Conservation (phyloP, 2,888 invertebrate species). For the Drosophila ustulata region DNA sequence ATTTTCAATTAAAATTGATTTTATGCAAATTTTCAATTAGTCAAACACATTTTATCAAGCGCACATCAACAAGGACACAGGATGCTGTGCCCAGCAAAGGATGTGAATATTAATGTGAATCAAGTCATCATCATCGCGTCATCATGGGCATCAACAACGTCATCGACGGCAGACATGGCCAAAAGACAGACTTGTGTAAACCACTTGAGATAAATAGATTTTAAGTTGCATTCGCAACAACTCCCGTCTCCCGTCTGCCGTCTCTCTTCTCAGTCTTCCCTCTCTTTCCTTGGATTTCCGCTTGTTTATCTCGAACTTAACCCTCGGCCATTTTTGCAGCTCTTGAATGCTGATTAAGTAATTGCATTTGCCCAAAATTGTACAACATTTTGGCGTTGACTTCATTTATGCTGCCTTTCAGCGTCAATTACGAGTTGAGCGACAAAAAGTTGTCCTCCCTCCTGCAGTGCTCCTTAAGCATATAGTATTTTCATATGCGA, state of each 20-base stretch:
- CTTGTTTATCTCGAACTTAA: slow-evolving; percentile 32
- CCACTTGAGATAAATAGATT: slow-evolving; percentile 74
- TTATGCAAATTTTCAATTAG: slow-evolving; percentile 81
- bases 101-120: slow-evolving; percentile 22
- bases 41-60: slow-evolving; percentile 66
- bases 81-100: slow-evolving; percentile 1
- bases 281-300: not conserved
- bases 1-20: slow-evolving; percentile 81
- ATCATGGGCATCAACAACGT: not conserved
- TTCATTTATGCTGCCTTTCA: slow-evolving; percentile 76
- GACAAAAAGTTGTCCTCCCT: slow-evolving; percentile 34
- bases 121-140: slow-evolving; percentile 6
- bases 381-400: slow-evolving; percentile 78
- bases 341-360: slow-evolving; percentile 75
- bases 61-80: slow-evolving; percentile 32
- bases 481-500: slow-evolving; percentile 24
- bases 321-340: slow-evolving; percentile 38
- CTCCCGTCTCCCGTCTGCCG: not conserved
- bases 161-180: slow-evolving; percentile 36
- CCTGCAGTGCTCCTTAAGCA: not conserved
- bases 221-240: slow-evolving; percentile 52
- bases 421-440: slow-evolving; percentile 68
- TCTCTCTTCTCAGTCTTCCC: slow-evolving; percentile 2
- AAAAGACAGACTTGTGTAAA: slow-evolving; percentile 57
- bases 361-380: slow-evolving; percentile 74